phyloP scores from a whole-genome alignment of 2,888 invertebrate genomes.

The Rhagium mordax region DNA sequence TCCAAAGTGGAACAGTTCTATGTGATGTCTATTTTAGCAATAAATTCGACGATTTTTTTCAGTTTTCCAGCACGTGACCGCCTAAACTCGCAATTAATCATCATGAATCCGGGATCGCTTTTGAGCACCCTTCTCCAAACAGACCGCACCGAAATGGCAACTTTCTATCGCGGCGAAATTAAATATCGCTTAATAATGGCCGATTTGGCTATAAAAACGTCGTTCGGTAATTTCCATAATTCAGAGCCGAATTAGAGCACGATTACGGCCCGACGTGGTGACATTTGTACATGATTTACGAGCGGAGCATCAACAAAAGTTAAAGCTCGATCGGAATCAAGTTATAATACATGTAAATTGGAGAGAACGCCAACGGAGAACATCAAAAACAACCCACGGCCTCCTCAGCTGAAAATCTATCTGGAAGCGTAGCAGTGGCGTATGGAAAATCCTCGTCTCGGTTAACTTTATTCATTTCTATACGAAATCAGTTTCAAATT shows the following conservation, averaged over 20 bases:
- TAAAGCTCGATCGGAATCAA: slow-evolving; percentile 48
- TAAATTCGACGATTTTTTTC: too few relatives aligned
- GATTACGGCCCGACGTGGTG: neutral
- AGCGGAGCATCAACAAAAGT: neutral
- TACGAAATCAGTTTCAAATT: too few relatives aligned
- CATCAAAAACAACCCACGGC: slow-evolving; percentile 52
- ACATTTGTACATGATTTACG: slow-evolving; percentile 1
- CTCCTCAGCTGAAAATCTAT: neutral
- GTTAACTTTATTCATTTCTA: neutral
- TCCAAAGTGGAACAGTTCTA: too few relatives aligned
- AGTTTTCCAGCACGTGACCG: neutral
- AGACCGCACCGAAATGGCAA: neutral
- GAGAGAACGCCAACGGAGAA: slow-evolving; percentile 39
- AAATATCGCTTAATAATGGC: slow-evolving; percentile 14
- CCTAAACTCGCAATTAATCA: neutral
- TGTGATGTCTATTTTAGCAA: too few relatives aligned
- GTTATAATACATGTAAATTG: slow-evolving; percentile 56
- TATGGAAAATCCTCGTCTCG: neutral
- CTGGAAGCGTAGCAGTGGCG: neutral
- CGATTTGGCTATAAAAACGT: slow-evolving; percentile 3
- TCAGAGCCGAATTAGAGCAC: neutral
- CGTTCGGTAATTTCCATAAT: slow-evolving; percentile 14
- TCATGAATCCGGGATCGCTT: neutral
- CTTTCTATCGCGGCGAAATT: slow-evolving; percentile 8
- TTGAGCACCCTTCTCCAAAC: neutral